Evolutionary conservation across 2,797 vertebrate species (phyloP).

Genomic region (Tiaroga cobitis): DNA sequence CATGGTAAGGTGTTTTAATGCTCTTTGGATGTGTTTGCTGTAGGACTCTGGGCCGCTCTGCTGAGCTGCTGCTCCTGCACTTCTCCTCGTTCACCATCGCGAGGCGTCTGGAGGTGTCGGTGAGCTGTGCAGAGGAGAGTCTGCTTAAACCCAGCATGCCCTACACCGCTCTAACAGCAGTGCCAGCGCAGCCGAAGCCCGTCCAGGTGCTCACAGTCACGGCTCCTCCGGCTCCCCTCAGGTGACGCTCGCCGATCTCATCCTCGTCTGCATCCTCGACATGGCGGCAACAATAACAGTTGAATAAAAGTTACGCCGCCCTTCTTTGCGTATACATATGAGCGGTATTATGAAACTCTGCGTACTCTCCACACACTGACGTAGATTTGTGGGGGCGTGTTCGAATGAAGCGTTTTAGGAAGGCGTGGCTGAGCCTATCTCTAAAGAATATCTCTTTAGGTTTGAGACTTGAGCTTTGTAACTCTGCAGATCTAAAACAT

Average conservation of each 20-base stretch:
- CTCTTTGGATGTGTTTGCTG: not conserved
- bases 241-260: constrained; percentile 64
- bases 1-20: not conserved
- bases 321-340: too few relatives aligned
- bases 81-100: constrained; percentile 89
- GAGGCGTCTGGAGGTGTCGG: constrained; percentile 82
- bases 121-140: constrained; percentile 79
- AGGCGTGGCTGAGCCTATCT: too few relatives aligned
- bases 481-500: too few relatives aligned
- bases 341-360: too few relatives aligned
- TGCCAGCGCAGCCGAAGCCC: constrained; percentile 37
- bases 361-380: too few relatives aligned
- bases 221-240: constrained; percentile 60
- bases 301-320: too few relatives aligned
- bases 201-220: constrained; percentile 70
- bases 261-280: too few relatives aligned
- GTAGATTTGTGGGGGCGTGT: too few relatives aligned
- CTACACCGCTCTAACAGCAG: constrained; percentile 66
- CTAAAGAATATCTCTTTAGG: too few relatives aligned
- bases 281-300: too few relatives aligned
- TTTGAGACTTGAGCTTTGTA: too few relatives aligned
- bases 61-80: constrained; percentile 89
- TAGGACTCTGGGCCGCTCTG: constrained; percentile 85
- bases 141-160: constrained; percentile 76
- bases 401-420: too few relatives aligned